These are phyloP conservation scores for Microctenopoma steveboyesi DNA, from an alignment of 2,797 vertebrate genomes.

Conservation along the genomic window DNA sequence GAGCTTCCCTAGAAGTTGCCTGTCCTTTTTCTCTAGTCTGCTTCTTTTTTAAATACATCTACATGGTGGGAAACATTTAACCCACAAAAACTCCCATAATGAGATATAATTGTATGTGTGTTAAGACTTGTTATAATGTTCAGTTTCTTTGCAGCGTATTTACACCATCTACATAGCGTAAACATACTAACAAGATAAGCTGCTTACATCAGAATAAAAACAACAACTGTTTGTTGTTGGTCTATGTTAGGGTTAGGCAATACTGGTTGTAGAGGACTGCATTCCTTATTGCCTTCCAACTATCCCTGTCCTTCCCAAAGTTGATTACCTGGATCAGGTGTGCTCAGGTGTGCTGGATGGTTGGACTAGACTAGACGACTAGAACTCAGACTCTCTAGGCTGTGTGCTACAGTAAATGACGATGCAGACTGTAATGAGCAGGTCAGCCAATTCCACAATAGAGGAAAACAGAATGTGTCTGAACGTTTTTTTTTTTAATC, in stretches of 20 bases:
- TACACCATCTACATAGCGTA: too few relatives aligned
- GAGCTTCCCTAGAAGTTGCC: too few relatives aligned
- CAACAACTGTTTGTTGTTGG: not conserved
- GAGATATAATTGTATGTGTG: too few relatives aligned
- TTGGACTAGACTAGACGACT: too few relatives aligned
- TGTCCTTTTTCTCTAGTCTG: not conserved
- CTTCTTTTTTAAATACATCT: not conserved
- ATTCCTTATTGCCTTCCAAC: too few relatives aligned
- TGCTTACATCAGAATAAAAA: not conserved
- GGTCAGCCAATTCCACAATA: slow-evolving; percentile 13
- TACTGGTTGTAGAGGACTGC: too few relatives aligned
- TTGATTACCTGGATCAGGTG: too few relatives aligned
- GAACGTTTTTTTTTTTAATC: slow-evolving; percentile 9
- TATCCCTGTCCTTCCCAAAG: too few relatives aligned
- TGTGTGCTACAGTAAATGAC: slow-evolving; percentile 7
- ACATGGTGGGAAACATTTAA: not conserved
- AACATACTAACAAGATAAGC: not conserved
- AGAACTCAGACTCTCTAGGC: not conserved
- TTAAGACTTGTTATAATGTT: not conserved
- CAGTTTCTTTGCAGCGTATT: not conserved
- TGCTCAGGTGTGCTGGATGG: too few relatives aligned
- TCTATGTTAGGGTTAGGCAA: not conserved
- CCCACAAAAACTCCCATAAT: too few relatives aligned
- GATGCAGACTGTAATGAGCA: not conserved
- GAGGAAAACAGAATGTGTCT: slow-evolving; percentile 18